phyloP scores from a whole-genome alignment of 2,113 vertebrate genomes.

The Oceanites oceanicus region DNA sequence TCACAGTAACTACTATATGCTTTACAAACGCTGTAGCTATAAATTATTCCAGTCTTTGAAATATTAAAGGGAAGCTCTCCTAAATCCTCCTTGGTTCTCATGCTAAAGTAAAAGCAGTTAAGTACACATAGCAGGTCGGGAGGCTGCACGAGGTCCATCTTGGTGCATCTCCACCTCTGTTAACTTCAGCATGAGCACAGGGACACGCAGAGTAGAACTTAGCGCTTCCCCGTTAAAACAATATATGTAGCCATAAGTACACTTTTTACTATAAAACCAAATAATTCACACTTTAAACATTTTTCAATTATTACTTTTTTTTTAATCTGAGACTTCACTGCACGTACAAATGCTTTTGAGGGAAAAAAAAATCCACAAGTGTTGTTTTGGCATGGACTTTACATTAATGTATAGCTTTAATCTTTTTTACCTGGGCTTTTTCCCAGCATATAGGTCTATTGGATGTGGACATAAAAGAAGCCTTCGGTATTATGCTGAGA shows the following conservation, averaged over 20 bases:
- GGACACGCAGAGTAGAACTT: not conserved
- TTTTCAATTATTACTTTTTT: not conserved
- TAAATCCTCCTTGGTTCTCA: not conserved
- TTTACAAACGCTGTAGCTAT: not conserved
- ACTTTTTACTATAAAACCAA: not conserved
- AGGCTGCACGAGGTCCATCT: not conserved
- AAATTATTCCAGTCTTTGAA: not conserved
- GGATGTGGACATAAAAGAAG: slow-evolving; percentile 64
- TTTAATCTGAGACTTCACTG: not conserved
- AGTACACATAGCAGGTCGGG: not conserved
- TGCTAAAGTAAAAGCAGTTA: not conserved
- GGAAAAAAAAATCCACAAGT: not conserved
- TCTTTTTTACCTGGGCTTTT: not conserved
- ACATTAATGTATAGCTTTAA: not conserved
- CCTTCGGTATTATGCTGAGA: slow-evolving; percentile 58
- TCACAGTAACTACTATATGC: not conserved
- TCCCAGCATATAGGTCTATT: not conserved
- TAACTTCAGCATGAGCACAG: not conserved
- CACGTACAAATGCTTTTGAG: not conserved
- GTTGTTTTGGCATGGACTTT: not conserved
- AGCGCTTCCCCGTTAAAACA: not conserved
- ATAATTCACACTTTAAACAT: not conserved
- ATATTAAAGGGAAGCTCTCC: not conserved
- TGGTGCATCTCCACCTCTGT: not conserved
- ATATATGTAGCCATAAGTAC: not conserved